Evolutionary conservation across 1,140 invertebrate genomes (phyloP).

Genomic region (Oryzaephilus surinamensis): DNA sequence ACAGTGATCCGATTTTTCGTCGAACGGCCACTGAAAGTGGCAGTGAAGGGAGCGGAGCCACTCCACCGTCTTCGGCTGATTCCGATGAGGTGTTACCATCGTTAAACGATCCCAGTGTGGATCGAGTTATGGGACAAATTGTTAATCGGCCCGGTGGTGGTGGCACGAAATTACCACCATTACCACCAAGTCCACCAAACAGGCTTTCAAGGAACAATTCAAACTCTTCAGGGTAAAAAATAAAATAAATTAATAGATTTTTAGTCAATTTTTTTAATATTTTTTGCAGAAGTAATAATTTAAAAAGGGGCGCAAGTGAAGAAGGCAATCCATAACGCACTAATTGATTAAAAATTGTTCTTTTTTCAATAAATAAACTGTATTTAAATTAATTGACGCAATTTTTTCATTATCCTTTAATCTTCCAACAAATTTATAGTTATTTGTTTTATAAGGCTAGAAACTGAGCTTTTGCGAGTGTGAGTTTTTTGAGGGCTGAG

Average conservation of each 20-base stretch:
- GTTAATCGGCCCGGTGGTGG: conserved; percentile 25
- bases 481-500: too few relatives aligned
- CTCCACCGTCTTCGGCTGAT: conserved; percentile 28
- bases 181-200: conserved; percentile 29
- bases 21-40: conserved; percentile 15
- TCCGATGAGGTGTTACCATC: conserved; percentile 24
- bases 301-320: conserved; percentile 17
- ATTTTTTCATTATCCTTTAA: conserved; percentile 55
- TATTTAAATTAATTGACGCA: conserved; percentile 52
- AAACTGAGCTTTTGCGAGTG: too few relatives aligned
- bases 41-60: conserved; percentile 21
- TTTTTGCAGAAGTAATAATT: background rate
- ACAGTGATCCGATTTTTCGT: conserved; percentile 32
- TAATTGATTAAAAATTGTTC: conserved; percentile 5
- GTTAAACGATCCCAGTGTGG: conserved; percentile 24
- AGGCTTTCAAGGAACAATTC: conserved; percentile 1
- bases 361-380: conserved; percentile 7
- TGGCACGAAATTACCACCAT: conserved; percentile 28
- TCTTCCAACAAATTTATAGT: too few relatives aligned
- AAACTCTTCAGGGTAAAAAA: too few relatives aligned
- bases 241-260: too few relatives aligned
- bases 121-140: conserved; percentile 32
- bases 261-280: too few relatives aligned
- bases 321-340: conserved; percentile 6
- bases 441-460: too few relatives aligned